Conservation (phyloP, 2,888 invertebrate genomes). For the Pedicia rivosa region DNA sequence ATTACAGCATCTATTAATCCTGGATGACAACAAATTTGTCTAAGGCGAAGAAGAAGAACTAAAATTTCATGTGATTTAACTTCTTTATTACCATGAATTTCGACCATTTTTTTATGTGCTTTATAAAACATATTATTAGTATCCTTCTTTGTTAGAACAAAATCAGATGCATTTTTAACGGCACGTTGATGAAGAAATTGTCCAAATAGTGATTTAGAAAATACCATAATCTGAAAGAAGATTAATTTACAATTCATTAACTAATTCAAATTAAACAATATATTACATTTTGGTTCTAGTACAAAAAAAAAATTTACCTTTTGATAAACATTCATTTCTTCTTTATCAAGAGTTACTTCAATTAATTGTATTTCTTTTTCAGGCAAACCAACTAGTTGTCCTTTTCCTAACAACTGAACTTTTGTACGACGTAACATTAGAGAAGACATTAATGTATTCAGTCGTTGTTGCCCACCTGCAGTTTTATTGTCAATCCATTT, state of each 20-base stretch:
- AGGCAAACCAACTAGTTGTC: constrained; percentile 45
- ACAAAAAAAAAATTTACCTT: constrained; percentile 30
- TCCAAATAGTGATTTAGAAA: constrained; percentile 57
- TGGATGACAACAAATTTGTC: constrained; percentile 85
- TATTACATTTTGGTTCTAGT: too few species aligned
- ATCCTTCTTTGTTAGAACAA: constrained; percentile 19
- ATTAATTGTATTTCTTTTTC: constrained; percentile 38
- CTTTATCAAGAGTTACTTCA: constrained; percentile 44
- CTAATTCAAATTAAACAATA: too few species aligned
- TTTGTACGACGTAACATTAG: constrained; percentile 83
- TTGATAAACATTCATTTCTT: constrained; percentile 65
- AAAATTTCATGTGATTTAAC: constrained; percentile 55
- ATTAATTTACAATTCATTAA: too few species aligned
- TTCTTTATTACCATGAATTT: constrained; percentile 40
- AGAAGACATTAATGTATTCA: constrained; percentile 72
- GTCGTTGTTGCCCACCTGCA: constrained; percentile 57
- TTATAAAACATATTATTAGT: constrained; percentile 37
- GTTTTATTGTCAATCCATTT: constrained; percentile 79
- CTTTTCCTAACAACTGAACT: constrained; percentile 48
- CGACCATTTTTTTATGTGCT: constrained; percentile 46
- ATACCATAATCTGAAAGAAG: constrained; percentile 35
- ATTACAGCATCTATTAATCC: constrained; percentile 54
- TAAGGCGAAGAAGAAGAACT: constrained; percentile 63
- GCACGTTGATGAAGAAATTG: constrained; percentile 61
- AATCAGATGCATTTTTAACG: constrained; percentile 35